Evolutionary conservation across 2,888 invertebrate genomes (phyloP).

Genomic region (Magallana nippona): DNA sequence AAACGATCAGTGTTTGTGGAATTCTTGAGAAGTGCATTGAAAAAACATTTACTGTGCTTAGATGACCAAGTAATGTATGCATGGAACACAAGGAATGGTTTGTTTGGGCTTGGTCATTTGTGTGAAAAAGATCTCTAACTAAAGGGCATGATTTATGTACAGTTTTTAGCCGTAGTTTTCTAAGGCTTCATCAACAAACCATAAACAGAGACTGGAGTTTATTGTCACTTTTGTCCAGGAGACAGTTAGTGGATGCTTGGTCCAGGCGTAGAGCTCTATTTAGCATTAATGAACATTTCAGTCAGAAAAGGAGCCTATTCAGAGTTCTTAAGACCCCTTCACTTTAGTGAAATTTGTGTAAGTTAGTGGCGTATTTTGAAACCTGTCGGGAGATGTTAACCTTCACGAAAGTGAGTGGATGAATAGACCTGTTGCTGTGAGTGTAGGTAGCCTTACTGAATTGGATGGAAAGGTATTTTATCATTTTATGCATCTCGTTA

Average conservation of each 20-base stretch:
- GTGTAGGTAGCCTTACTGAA: conserved; percentile 2
- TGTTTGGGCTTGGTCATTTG: conserved; percentile 6
- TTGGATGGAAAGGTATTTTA: conserved; percentile 27
- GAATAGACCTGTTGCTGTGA: conserved; percentile 27
- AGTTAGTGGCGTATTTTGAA: neutral
- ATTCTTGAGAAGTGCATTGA: conserved; percentile 5
- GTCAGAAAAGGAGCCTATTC: neutral
- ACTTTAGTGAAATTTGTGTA: neutral
- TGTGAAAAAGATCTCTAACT: conserved; percentile 3
- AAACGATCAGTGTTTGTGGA: conserved; percentile 2
- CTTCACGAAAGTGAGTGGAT: neutral
- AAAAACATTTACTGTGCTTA: conserved; percentile 18
- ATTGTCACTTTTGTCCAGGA: neutral
- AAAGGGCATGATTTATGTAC: conserved; percentile 12
- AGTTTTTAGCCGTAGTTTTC: neutral
- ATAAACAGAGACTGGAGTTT: conserved; percentile 7
- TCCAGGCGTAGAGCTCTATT: neutral
- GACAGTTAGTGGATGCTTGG: neutral
- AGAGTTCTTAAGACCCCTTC: neutral
- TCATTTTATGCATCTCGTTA: neutral
- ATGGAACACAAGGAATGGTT: neutral
- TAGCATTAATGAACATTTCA: conserved; percentile 21
- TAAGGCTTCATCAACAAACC: conserved; percentile 25
- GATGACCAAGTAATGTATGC: conserved; percentile 13
- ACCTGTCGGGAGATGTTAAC: neutral